Evolutionary conservation across 1,140 invertebrate genomes (phyloP), one percentile per base, ranked within the genome.

Genomic region (Dufourea novaeangliae): DNA sequence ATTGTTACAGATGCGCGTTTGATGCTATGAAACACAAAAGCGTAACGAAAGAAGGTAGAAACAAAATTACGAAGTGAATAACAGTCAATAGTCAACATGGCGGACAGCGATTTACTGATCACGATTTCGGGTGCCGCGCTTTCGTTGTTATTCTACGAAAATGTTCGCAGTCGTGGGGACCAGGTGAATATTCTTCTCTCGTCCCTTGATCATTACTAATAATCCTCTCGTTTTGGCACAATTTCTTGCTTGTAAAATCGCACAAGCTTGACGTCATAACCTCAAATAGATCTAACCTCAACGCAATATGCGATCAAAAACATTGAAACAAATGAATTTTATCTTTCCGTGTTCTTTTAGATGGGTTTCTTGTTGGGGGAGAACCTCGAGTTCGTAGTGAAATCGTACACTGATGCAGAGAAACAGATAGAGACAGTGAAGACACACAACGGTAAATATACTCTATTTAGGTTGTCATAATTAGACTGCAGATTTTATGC

Each of bases 351-450:
- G 73, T 90, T 94, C 57, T n/a, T n/a, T n/a, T 85, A 95, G 95
- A 94, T 95, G 88, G 95, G 95, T 4, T 95, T 95, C 89, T 90
- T 95, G 10, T 88, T 95, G 29, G 95, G 95, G 14, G 94, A 95
- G 78, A 92, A 94, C 2, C 89, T 93, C 29, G 93, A 93, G 34
- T 93, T 93, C 88, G 92, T 94, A 57, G 94, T 93, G n/a, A 95
- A 94, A 88, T 94, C 94, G 57, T 94, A 95, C 82, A 95, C 94
- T 11, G 95, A 95, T 87, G 93, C 93, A 1, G 94, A 95, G 44
- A 94, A 93, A 85, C 93, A 94, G 82, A 93, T 93, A 61, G 92
- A 94, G 68, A 90, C 93, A 20, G 87, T 93, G 14, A 94, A 94
- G 81, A 93, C 92, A 59, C 92, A 94, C 83, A 94, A 95, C 46